These are phyloP conservation scores for Otolemur crassicaudatus DNA, from an alignment of 2,797 vertebrate species.

Conservation along the genomic window DNA sequence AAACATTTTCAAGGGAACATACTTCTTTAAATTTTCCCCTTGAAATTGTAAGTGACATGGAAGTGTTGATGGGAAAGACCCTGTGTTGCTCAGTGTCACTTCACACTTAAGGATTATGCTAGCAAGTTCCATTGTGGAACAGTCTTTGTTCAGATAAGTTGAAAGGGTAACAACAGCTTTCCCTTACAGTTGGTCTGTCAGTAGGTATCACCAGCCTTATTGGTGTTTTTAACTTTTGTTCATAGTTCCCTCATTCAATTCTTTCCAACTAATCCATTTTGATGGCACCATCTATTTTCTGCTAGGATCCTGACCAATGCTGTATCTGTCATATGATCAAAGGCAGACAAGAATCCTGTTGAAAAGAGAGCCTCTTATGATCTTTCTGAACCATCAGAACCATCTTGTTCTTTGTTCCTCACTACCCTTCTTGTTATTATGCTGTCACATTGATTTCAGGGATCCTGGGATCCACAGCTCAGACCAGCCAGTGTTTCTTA, in stretches of 20 bases:
- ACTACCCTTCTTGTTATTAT: background rate
- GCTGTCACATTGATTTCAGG: background rate
- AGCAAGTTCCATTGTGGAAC: background rate
- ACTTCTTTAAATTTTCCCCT: slow-evolving; percentile 39
- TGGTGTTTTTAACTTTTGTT: background rate
- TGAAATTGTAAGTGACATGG: slow-evolving; percentile 23
- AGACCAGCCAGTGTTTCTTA: background rate
- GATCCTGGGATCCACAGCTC: background rate
- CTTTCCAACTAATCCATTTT: background rate
- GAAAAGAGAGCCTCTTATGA: background rate
- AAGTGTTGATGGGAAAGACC: background rate
- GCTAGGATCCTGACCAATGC: background rate
- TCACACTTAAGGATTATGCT: background rate
- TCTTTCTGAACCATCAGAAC: background rate
- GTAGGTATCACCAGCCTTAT: background rate
- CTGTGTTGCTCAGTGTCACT: background rate
- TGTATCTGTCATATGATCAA: background rate
- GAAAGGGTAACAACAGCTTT: background rate
- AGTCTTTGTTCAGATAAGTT: background rate
- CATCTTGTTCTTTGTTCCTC: background rate
- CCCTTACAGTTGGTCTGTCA: background rate
- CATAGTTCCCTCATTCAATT: background rate
- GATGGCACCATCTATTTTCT: background rate
- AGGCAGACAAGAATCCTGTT: background rate
- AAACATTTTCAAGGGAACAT: background rate